Conservation (phyloP, 2,113 vertebrate species). For the Prionailurus bengalensis region DNA sequence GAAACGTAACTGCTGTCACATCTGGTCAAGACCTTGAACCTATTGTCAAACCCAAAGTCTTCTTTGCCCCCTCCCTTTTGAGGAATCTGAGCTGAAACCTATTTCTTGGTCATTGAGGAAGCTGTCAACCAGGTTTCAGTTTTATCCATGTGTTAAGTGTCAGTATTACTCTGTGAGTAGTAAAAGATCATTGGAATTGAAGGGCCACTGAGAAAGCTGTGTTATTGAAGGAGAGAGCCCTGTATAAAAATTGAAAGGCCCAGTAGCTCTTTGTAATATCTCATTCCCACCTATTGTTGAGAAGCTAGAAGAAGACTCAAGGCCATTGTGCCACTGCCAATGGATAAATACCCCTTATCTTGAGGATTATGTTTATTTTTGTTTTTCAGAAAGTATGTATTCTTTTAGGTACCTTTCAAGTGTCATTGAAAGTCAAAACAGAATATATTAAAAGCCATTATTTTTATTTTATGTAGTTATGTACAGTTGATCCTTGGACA, state of each 20-base stretch:
- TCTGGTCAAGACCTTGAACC: neutral
- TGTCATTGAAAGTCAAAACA: neutral
- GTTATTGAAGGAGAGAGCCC: neutral
- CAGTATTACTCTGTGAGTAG: neutral
- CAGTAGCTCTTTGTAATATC: neutral
- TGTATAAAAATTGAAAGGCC: neutral
- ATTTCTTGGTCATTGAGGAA: neutral
- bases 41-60: neutral
- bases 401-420: neutral
- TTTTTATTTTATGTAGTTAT: neutral
- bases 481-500: neutral
- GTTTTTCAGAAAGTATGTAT: slow-evolving; percentile 11
- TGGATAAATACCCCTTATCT: neutral
- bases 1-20: neutral
- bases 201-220: neutral
- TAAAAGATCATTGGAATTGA: neutral
- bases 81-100: neutral
- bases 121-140: neutral
- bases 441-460: neutral
- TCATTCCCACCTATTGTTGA: neutral
- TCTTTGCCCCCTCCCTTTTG: neutral
- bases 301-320: neutral
- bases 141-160: neutral
- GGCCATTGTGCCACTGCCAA: neutral
- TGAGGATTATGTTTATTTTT: neutral